Base-by-base conservation (phyloP, 2,113 vertebrate species). In the Miniopterus natalensis region DNA sequence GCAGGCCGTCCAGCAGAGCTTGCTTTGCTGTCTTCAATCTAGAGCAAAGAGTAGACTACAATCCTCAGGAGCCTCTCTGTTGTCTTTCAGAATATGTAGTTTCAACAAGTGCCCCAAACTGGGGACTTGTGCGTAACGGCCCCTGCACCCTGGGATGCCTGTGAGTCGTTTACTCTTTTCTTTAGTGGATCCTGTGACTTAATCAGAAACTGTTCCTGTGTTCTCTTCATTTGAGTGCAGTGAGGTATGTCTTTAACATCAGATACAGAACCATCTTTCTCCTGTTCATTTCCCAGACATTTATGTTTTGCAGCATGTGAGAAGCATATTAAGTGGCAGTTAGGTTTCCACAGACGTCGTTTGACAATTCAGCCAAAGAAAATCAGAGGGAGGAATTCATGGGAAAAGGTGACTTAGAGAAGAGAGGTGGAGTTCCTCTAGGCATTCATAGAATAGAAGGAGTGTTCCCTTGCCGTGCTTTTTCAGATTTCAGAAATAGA, bases 351-450 rank as follows among this genome's bases (percentile, higher is more conserved):
- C 27, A 93, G 49, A 92, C 95, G 97, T 29, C 80, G 68, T 94
- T 91, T 96, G 36, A 96, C 71, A 92, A 97, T 96, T 97, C 77
- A 97, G 15, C 97, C 36, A 92, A 96, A 89, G 78, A 59, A 90
- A 96, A 98, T 96, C 20, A 85, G 29, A 4, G 14, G 59, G 91
- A 97, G 66, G 61, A 95, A 97, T 80, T 97, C 85, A 55, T 80
- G 90, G 61, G 4, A 77, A 95, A 92, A 59, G 5, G 75, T 83
- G 59, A 57, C 71, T 77, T 91, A 36, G 1, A 70, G 31, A 86
- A 65, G n/a, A 95, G 61, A 85, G 36, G 63, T 90, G 61, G 20
- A 68, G 23, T 83, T 95, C 65, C 45, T 96, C 0, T 87, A 59
- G 25, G 59, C 92, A 75, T 96, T 29, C 73, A 25, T 5, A 86